Percentiles rank a stretch among this genome's conserved stretches.
These are phyloP conservation scores for Lasioglossum pauxillum DNA, from an alignment of 2,888 invertebrate species.

Conservation along the genomic window DNA sequence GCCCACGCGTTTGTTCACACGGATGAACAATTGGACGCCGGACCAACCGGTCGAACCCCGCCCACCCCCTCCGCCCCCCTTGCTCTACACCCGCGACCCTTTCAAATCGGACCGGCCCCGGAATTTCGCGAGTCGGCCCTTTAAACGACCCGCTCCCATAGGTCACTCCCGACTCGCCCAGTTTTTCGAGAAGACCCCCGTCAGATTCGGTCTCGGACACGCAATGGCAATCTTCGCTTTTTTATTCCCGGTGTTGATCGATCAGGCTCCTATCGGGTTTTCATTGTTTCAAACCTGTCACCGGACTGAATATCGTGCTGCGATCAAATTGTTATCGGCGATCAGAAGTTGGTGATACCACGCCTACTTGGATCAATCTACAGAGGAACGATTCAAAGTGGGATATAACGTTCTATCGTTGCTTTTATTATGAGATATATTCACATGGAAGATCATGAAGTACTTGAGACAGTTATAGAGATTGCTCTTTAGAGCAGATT, in stretches of 20 bases:
- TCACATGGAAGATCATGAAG: no score
- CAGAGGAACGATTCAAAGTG: no score
- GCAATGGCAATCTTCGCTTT: neutral
- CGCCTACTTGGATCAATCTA: neutral
- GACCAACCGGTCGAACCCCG: constrained; percentile 2
- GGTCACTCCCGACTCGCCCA: neutral
- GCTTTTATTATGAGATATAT: no score
- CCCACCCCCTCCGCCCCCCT: neutral
- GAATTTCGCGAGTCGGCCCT: constrained; percentile 15
- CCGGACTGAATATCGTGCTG: neutral
- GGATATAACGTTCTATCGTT: no score
- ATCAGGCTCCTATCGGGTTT: no score
- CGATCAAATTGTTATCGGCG: no score
- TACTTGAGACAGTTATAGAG: no score
- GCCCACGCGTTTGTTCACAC: constrained; percentile 57
- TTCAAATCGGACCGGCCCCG: constrained; percentile 9
- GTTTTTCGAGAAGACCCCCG: neutral
- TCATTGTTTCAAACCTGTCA: neutral
- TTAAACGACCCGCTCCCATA: constrained; percentile 20
- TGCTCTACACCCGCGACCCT: constrained; percentile 4
- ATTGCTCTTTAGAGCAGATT: no score
- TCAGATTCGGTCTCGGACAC: no score
- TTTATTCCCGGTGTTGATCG: neutral
- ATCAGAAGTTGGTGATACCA: no score
- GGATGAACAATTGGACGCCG: constrained; percentile 58